These are phyloP conservation scores for Brachypalpus laphriformis DNA, from an alignment of 2,888 invertebrate genomes.

Conservation along the genomic window DNA sequence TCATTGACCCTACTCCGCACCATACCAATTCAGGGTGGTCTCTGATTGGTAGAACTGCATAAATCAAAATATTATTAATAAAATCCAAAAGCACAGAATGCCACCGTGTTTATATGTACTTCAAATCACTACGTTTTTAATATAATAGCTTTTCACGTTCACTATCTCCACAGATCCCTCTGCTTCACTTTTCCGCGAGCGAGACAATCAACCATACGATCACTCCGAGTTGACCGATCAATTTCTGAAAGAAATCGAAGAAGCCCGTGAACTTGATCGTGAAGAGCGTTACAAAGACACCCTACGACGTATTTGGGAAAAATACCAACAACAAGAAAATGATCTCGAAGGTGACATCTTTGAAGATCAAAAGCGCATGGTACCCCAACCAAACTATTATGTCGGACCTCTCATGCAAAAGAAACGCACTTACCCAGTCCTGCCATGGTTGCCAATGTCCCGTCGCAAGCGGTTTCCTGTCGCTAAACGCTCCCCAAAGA, in stretches of 20 bases:
- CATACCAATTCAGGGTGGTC: no score
- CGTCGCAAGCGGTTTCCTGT: slow-evolving; percentile 87
- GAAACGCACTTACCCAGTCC: slow-evolving; percentile 81
- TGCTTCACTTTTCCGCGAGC: slow-evolving; percentile 80
- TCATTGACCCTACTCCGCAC: no score
- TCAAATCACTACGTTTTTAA: no score
- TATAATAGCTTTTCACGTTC: no score
- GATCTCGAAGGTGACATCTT: slow-evolving; percentile 79
- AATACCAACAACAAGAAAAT: slow-evolving; percentile 81
- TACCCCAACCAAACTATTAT: slow-evolving; percentile 78
- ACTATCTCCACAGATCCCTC: slow-evolving; percentile 73
- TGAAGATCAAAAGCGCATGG: slow-evolving; percentile 80
- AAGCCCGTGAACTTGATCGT: slow-evolving; percentile 80
- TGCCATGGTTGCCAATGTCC: slow-evolving; percentile 82
- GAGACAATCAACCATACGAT: slow-evolving; percentile 77
- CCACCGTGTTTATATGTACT: no score
- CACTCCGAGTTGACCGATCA: slow-evolving; percentile 80
- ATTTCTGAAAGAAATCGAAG: slow-evolving; percentile 82
- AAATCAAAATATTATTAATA: no score
- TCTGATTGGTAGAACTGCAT: no score
- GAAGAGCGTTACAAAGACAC: slow-evolving; percentile 81
- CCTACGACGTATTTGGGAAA: slow-evolving; percentile 81
- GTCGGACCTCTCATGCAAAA: slow-evolving; percentile 79
- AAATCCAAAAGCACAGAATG: no score
- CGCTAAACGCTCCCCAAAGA: slow-evolving; percentile 86